Conservation (phyloP, 2,113 vertebrate species). For the Machaerirhynchus nigripectus region DNA sequence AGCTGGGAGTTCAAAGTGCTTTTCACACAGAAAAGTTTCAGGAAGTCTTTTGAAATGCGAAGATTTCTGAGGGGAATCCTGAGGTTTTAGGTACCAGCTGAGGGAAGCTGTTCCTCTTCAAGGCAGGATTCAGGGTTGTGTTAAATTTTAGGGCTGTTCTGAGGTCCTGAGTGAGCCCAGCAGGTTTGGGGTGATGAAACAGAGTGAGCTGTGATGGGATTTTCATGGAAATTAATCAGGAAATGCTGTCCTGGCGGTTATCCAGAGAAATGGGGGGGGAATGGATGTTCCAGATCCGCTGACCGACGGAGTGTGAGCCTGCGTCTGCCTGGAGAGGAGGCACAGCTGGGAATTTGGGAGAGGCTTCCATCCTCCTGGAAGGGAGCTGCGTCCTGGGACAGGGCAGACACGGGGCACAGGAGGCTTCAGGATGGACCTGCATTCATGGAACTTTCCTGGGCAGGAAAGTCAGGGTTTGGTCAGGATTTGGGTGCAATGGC, state of each 20-base stretch:
- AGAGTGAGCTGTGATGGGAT: neutral
- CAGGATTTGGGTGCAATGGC: neutral
- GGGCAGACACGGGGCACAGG: neutral
- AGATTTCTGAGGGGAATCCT: neutral
- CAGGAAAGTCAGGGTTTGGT: neutral
- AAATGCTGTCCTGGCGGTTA: neutral
- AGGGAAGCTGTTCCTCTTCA: neutral
- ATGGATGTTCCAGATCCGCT: neutral
- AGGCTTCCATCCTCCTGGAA: neutral
- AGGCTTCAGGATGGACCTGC: neutral
- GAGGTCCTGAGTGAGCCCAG: neutral
- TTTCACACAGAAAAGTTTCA: neutral
- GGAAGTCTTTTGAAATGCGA: neutral
- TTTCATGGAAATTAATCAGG: fast-evolving
- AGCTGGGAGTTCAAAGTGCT: neutral
- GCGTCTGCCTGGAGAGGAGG: neutral
- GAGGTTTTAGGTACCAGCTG: neutral
- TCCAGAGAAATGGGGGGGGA: neutral
- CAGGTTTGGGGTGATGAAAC: neutral
- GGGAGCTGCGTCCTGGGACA: neutral
- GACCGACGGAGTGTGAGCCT: fast-evolving
- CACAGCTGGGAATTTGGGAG: neutral
- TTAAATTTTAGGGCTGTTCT: neutral
- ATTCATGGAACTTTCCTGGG: no score
- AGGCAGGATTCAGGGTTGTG: neutral